phyloP scores from a whole-genome alignment of 1,140 invertebrate genomes.

The Schlechtendalia chinensis region DNA sequence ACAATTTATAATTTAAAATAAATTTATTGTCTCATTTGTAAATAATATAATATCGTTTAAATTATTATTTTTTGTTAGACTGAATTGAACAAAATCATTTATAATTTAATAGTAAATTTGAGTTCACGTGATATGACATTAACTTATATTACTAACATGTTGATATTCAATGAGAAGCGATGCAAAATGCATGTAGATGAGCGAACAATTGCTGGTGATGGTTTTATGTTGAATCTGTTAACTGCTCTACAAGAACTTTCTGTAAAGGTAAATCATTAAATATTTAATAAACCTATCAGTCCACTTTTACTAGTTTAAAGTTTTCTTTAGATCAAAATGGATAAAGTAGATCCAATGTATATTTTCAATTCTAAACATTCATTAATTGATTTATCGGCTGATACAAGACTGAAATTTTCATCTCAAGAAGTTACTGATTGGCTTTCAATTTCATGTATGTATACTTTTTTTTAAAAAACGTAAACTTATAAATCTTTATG shows the following conservation, averaged over 20 bases:
- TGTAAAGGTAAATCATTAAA: conserved; percentile 51
- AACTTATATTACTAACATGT: conserved; percentile 72
- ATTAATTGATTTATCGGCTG: conserved; percentile 70
- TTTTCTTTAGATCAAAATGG: conserved; percentile 64
- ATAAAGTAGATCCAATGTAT: conserved; percentile 82
- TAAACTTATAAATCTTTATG: neutral
- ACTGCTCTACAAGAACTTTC: conserved; percentile 76
- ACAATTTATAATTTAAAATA: no score
- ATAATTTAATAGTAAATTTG: conserved; percentile 78
- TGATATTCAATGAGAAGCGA: conserved; percentile 80
- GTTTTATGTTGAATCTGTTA: conserved; percentile 91
- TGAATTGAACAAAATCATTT: conserved; percentile 77
- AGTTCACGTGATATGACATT: conserved; percentile 73
- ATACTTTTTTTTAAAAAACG: neutral
- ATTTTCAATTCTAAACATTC: conserved; percentile 56
- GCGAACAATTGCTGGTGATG: conserved; percentile 79
- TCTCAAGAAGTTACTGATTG: conserved; percentile 77
- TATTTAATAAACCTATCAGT: neutral
- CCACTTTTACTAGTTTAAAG: neutral
- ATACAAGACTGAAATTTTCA: conserved; percentile 76
- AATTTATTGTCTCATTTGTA: no score
- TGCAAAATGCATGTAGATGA: conserved; percentile 88
- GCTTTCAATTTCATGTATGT: conserved; percentile 58
- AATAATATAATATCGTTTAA: neutral
- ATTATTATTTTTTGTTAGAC: conserved; percentile 56